These are phyloP conservation scores for Myripristis murdjan DNA, from an alignment of 2,797 vertebrate species.

Conservation along the genomic window DNA sequence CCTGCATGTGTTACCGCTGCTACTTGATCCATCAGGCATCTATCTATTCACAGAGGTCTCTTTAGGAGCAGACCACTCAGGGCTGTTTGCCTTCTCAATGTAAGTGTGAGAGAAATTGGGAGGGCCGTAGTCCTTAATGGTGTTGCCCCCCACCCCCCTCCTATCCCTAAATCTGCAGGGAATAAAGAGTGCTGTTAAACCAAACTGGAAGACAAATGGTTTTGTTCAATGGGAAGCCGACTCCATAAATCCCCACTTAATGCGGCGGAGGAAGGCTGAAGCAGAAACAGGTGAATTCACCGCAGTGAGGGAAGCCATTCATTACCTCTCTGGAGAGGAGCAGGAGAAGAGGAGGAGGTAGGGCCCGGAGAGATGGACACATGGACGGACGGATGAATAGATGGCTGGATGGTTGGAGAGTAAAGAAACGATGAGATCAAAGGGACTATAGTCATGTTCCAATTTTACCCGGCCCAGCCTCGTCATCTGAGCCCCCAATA, in stretches of 20 bases:
- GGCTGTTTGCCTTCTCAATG: constrained; percentile 78
- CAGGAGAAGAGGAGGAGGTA: constrained; percentile 25
- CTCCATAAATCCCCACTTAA: constrained; percentile 85
- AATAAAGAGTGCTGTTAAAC: constrained; percentile 84
- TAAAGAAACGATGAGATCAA: neutral
- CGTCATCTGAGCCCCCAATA: neutral
- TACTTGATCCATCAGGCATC: constrained; percentile 78
- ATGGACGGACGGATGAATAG: too few relatives aligned
- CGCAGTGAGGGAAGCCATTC: constrained; percentile 72
- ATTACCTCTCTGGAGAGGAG: constrained; percentile 69
- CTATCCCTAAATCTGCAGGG: constrained; percentile 84
- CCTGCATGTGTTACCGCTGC: constrained; percentile 68
- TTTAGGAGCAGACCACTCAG: constrained; percentile 74
- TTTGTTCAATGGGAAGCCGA: constrained; percentile 82
- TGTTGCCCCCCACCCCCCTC: constrained; percentile 52
- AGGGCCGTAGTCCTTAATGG: constrained; percentile 75
- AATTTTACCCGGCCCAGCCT: neutral
- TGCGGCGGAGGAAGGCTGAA: constrained; percentile 76
- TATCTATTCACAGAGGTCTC: constrained; percentile 79
- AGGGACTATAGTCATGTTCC: neutral
- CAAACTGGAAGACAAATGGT: constrained; percentile 87
- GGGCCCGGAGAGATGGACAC: constrained; percentile 58
- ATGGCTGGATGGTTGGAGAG: constrained; percentile 14
- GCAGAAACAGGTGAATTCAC: constrained; percentile 82
- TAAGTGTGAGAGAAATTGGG: constrained; percentile 78